These are phyloP conservation scores for Diarsia mendica DNA, from an alignment of 2,888 invertebrate species.

Conservation along the genomic window DNA sequence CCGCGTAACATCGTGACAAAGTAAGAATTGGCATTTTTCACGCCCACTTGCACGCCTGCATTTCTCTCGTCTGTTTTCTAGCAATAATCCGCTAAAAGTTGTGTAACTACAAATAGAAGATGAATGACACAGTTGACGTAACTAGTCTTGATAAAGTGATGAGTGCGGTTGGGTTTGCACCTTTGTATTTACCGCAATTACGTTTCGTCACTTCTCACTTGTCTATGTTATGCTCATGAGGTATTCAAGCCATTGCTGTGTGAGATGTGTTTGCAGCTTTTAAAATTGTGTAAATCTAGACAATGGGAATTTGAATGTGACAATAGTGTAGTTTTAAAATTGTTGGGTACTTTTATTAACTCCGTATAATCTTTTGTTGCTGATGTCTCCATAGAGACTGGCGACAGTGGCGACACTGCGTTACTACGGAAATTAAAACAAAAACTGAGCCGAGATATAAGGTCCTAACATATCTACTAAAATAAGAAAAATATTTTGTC, in stretches of 20 bases:
- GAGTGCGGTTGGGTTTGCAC: slow-evolving; percentile 37
- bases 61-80: slow-evolving; percentile 81
- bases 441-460: neutral
- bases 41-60: slow-evolving; percentile 76
- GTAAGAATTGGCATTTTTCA: slow-evolving; percentile 78
- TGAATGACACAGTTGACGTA: slow-evolving; percentile 57
- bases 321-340: slow-evolving; percentile 32
- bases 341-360: neutral
- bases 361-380: slow-evolving; percentile 13
- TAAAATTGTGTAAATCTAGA: slow-evolving; percentile 20
- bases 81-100: slow-evolving; percentile 77
- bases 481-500: neutral
- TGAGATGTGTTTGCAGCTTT: slow-evolving; percentile 24
- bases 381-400: neutral
- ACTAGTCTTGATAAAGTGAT: slow-evolving; percentile 47
- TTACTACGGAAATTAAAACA: neutral
- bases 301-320: slow-evolving; percentile 29
- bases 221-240: slow-evolving; percentile 10
- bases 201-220: slow-evolving; percentile 23
- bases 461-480: neutral
- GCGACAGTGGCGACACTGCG: too few species aligned
- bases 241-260: slow-evolving; percentile 2
- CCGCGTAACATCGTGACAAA: slow-evolving; percentile 71
- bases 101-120: slow-evolving; percentile 73
- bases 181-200: slow-evolving; percentile 43